Base-by-base conservation (phyloP, 2,888 invertebrate genomes). In the Cerastis rubricosa region DNA sequence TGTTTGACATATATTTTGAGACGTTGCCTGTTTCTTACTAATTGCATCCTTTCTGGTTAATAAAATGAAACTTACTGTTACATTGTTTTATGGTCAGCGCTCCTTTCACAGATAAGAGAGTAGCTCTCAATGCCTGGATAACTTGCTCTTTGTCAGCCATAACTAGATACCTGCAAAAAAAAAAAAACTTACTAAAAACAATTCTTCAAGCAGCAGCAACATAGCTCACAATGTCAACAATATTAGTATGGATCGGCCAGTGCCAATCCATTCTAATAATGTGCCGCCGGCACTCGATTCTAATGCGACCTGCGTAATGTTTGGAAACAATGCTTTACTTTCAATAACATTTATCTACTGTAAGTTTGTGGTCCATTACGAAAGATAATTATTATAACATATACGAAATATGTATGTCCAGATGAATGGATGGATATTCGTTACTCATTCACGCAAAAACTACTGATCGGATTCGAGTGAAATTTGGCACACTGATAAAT, bases 101-200 rank as follows among this genome's bases (percentile, higher is more conserved):
- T 85, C 96, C 96, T 92, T 97, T 97, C 11, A 96, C 96, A 51
- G 97, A 97, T 85, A 97, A 90, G 7, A 97, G 92, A 69, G 96
- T 97, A 59, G 97, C 96, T 86, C 97, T 92, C 22, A 97, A 90
- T 63, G 95, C 95, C 85, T 95, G 94, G 76, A 96, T 94, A 4
- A 97, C 96, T 89, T 97, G 96, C 51, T 97, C 96, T 89, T 95
- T 95, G 75, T 97, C 96, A 79, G 94, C 92, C 95, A 95, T 96
- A 40, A 51, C 65, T 49, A 57, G 25, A 45, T 66, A 66, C 61
- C 84, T 84, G 70, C 8, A 70, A 85, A 63, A 70, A 68, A 69
- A 47, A 8, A 9, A 59, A 4, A 35, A 35, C 35, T 35, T 40
- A 3, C 3, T 78, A 22, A 66, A 51, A 11, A 40, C 4, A 51